Conservation (phyloP, 2,888 invertebrate species). For the Torymus texanus region DNA sequence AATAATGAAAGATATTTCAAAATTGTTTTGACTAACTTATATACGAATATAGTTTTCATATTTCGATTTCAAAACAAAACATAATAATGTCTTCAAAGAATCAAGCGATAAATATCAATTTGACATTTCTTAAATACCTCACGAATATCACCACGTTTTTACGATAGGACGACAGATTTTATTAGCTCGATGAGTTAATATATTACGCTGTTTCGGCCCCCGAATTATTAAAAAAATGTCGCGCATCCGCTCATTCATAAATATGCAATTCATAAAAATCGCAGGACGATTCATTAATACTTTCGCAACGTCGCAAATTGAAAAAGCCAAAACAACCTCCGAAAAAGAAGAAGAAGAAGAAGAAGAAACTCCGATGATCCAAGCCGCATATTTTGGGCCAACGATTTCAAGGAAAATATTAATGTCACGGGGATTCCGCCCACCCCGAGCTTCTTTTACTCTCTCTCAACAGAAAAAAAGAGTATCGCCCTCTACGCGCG, state of each 20-base stretch:
- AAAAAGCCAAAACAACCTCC: slow-evolving; percentile 8
- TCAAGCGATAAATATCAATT: neutral
- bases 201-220: slow-evolving; percentile 16
- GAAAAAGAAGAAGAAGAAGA: neutral
- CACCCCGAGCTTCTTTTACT: slow-evolving; percentile 18
- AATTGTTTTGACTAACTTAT: too few species aligned
- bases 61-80: too few species aligned
- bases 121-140: neutral
- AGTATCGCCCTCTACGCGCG: neutral
- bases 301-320: slow-evolving; percentile 44
- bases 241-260: slow-evolving; percentile 42
- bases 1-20: too few species aligned
- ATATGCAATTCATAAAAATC: slow-evolving; percentile 46
- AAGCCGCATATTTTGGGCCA: slow-evolving; percentile 20
- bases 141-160: neutral
- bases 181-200: slow-evolving; percentile 50
- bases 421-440: slow-evolving; percentile 56
- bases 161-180: slow-evolving; percentile 31
- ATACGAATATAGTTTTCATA: too few species aligned
- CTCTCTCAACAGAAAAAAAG: too few species aligned
- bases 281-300: slow-evolving; percentile 24
- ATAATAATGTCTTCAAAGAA: neutral
- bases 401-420: slow-evolving; percentile 56
- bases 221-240: slow-evolving; percentile 53
- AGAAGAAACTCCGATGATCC: neutral